Conservation (phyloP, 2,888 invertebrate genomes). For the Antitype chi region DNA sequence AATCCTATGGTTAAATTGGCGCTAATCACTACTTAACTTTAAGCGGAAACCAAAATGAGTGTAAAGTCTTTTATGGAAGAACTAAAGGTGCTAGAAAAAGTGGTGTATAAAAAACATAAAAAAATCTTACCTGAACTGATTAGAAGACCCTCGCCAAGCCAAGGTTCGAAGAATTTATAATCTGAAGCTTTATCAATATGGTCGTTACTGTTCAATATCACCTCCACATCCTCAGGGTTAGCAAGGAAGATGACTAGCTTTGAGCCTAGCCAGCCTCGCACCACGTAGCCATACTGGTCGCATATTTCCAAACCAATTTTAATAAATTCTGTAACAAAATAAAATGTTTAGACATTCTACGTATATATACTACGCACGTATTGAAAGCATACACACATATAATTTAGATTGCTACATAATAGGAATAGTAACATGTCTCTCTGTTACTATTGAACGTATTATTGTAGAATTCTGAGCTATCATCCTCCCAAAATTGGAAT, state of each 20-base stretch:
- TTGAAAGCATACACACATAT: not conserved
- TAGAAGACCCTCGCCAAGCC: constrained; percentile 95
- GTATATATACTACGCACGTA: not conserved
- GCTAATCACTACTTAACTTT: too few relatives aligned
- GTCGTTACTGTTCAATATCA: constrained; percentile 93
- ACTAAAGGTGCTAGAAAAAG: not conserved
- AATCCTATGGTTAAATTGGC: too few relatives aligned
- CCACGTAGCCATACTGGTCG: constrained; percentile 88
- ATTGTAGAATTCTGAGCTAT: not conserved
- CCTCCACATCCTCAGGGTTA: constrained; percentile 93
- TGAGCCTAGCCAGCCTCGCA: constrained; percentile 93
- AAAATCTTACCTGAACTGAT: constrained; percentile 92
- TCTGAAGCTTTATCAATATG: constrained; percentile 94
- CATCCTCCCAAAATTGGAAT: not conserved
- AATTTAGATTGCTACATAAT: not conserved
- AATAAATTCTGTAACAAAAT: constrained; percentile 89
- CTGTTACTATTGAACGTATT: not conserved
- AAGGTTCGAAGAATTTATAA: constrained; percentile 94
- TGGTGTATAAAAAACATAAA: not conserved
- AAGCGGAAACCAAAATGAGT: not conserved
- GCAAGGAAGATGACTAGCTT: constrained; percentile 92
- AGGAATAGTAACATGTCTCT: not conserved
- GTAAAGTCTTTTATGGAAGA: not conserved
- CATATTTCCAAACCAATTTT: constrained; percentile 85
- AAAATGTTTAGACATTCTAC: not conserved